Evolutionary conservation across 2,888 invertebrate genomes (phyloP), one percentile per base, ranked within the genome.

Genomic region (Caenorhabditis sinica): DNA sequence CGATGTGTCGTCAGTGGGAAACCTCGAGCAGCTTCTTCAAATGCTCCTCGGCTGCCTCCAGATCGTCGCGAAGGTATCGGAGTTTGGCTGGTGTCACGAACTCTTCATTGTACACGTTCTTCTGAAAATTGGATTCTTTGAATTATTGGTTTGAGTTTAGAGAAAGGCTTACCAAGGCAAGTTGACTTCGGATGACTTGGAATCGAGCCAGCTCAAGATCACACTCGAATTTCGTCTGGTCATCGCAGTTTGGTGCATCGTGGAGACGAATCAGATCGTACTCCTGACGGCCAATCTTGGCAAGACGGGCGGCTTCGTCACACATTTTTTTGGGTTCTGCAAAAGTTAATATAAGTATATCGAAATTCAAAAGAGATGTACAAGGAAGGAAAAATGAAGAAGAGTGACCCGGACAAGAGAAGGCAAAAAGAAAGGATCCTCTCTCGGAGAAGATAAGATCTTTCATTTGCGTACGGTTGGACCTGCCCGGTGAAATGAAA

Each of bases 31-130:
- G 30, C 56, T 65, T 61, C 49, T 76, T 79, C 28, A 83, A 53
- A 58, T 79, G 68, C 74, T 83, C 79, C 53, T 83, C 68, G 43
- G 83, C 83, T 1, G 73, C 65, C 25, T 77, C 79, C 11, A 83
- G 69, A 51, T 83, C 83, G 30, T 77, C 74, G 25, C 73, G 72
- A 15, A 83, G 73, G 33, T 83, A 83, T 9, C 74, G 68, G 9
- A 83, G 73, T 40, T 83, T 83, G 43, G 83, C 83, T 8, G 83
- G 79, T n/a, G 83, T 83, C 69, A 83, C 83, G 49, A 73, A 73
- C 28, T 83, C 83, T 43, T 83, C 83, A 65, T 83, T 83, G 73
- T 83, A 83, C 6, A 83, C 83, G 61, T 83, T 83, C 28, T 83
- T 77, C 83, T 83, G 83, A 20, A 79, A 76, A 30, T n/a, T n/a